Base-by-base conservation (phyloP, 2,888 invertebrate genomes). In the Magallana nippona region DNA sequence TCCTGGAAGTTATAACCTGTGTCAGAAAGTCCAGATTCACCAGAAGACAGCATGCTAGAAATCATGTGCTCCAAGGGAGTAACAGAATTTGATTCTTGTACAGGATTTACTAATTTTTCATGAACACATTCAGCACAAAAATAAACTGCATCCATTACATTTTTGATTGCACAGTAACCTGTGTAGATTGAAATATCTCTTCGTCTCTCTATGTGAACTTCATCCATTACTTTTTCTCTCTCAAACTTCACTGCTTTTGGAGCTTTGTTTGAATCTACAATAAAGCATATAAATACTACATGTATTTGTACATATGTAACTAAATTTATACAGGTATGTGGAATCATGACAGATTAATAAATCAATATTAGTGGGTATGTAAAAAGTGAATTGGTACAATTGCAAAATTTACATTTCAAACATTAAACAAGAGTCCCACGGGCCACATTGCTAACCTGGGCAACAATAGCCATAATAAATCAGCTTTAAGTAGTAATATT, bases 101-200 rank as follows among this genome's bases (percentile, higher is more conserved):
- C 82, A 10, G 92, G 92, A 60, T 90, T 89, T 85, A 90, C 89
- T 22, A 92, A 83, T 22, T 89, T 85, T 56, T 87, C 88, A 80
- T 92, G 88, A 55, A 87, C 82, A 82, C 90, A 88, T 78, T 91
- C 89, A 11, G 88, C 88, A 89, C 92, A 92, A 83, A 90, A 92
- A 63, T 89, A 83, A n/a, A 93, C 88, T n/a, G 91, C 90, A 79
- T 92, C 92, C 92, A 93, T 92, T 56, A 92, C 88, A 82, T 89
- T 89, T 84, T 91, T 92, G n/a, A 93, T 82, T 57, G 91, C 91
- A 90, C 92, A 92, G 86, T 89, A 93, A 11, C 92, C 92, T 19
- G 89, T 88, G 86, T 89, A 93, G 58, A 92, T 90, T 19, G 92
- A 86, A 60, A 92, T 89, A 83, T 93, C 93, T 60, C 90, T 89